Conservation (phyloP, 1,140 invertebrate species). For the Drosophila grimshawi region DNA sequence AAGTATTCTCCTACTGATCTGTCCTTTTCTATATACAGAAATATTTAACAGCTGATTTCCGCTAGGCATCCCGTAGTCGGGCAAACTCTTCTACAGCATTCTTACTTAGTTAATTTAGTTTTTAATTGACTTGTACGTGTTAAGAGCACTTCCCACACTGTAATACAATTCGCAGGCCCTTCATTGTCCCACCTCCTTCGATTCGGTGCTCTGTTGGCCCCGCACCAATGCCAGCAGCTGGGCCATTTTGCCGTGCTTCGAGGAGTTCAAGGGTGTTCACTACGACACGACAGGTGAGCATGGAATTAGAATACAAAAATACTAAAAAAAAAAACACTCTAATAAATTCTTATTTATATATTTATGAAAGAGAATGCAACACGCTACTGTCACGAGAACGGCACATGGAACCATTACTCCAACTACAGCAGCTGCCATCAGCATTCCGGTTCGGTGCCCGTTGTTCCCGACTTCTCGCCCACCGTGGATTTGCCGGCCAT, state of each 20-base stretch:
- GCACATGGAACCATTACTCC: constrained; percentile 84
- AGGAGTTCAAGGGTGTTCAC: constrained; percentile 90
- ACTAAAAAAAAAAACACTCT: neutral
- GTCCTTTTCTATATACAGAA: too few relatives aligned
- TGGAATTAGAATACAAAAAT: neutral
- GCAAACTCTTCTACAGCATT: too few relatives aligned
- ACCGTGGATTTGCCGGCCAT: constrained; percentile 83
- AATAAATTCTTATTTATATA: neutral
- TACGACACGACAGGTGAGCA: constrained; percentile 89
- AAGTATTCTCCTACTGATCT: too few relatives aligned
- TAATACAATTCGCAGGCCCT: constrained; percentile 20
- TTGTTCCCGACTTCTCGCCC: constrained; percentile 71
- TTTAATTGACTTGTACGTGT: too few relatives aligned
- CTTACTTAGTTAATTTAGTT: too few relatives aligned
- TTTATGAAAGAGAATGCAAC: constrained; percentile 83
- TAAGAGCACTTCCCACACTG: too few relatives aligned
- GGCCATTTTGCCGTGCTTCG: constrained; percentile 89
- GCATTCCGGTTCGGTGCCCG: constrained; percentile 58
- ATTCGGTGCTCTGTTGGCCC: constrained; percentile 92
- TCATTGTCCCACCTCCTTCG: constrained; percentile 87
- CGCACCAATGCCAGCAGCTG: constrained; percentile 87
- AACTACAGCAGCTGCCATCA: constrained; percentile 84
- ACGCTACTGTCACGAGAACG: constrained; percentile 79
- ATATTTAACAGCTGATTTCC: too few relatives aligned
- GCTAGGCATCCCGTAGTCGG: too few relatives aligned